Base-by-base conservation (phyloP, 2,113 vertebrate genomes). In the Cinclus cinclus region DNA sequence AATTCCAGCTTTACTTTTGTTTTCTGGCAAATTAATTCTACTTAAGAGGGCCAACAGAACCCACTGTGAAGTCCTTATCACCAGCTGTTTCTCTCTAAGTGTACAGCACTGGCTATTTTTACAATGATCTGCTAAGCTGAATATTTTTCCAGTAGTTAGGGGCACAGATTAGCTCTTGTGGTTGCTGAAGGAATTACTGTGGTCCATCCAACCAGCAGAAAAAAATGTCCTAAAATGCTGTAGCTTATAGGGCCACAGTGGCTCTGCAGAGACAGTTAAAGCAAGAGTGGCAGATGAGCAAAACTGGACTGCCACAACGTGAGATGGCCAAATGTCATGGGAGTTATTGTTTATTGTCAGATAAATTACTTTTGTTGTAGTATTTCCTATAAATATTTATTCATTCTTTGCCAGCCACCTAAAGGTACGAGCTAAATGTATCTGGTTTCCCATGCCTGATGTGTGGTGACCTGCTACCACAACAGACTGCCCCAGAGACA, bases 301-400 rank as follows among this genome's bases (percentile, higher is more conserved):
- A 77, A 90, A 73, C 18, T 55, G 86, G 78, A 47, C 31, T 90
- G 50, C 23, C 81, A 55, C 50, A 70, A 18, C 24, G 59, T 25
- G 33, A 80, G 75, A 74, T 62, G 70, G 53, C 49, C 44, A 69
- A 27, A 64, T 71, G 46, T 79, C 68, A 27, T 7, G 33, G 28
- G 52, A 63, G 8, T 69, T 76, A 76, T 49, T 89, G 65, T 93
- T 92, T 85, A 39, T 62, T 83, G 79, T 39, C 88, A 80, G 22
- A 49, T 69, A 83, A 90, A 94, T 86, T 47, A 73, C 53, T 79
- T 73, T 18, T 68, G 85, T 49, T 87, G 46, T 41, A 86, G 30
- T 55, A 27, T 92, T 97, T 83, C 55, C 76, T 83, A 33, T 69
- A 75, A 90, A 93, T 90, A 93, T 67, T 93, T 92, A 94, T 74